Conservation (phyloP, 2,113 vertebrate species). For the Oreotrochilus melanogaster region DNA sequence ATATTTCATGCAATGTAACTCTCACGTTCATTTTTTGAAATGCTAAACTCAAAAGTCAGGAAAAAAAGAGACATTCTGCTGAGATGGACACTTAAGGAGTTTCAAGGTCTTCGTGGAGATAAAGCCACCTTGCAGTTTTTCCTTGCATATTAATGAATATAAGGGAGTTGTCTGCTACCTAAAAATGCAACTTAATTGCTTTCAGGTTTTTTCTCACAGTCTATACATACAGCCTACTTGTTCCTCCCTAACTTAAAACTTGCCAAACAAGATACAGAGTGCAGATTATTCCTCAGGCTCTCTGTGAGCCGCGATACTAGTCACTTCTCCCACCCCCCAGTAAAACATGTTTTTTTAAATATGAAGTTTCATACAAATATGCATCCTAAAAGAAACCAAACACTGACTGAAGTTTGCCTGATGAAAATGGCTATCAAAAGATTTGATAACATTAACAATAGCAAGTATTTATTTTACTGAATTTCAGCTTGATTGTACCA, state of each 20-base stretch:
- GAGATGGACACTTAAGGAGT: neutral
- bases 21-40: neutral
- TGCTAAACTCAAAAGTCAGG: neutral
- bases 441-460: neutral
- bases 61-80: neutral
- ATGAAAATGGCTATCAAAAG: neutral
- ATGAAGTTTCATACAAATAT: neutral
- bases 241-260: constrained; percentile 5
- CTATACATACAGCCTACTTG: neutral
- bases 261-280: neutral
- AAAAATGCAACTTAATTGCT: neutral
- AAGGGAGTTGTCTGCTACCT: neutral
- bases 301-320: neutral
- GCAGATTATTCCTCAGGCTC: neutral
- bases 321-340: neutral
- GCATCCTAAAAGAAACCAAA: neutral
- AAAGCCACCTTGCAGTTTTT: neutral
- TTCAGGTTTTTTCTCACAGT: neutral
- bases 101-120: neutral
- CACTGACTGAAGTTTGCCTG: neutral
- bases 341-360: neutral
- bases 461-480: neutral
- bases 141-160: neutral
- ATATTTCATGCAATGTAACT: neutral
- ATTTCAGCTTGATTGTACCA: neutral